Evolutionary conservation across 2,797 vertebrate species (phyloP).

Genomic region (Dendrocincla fuliginosa): DNA sequence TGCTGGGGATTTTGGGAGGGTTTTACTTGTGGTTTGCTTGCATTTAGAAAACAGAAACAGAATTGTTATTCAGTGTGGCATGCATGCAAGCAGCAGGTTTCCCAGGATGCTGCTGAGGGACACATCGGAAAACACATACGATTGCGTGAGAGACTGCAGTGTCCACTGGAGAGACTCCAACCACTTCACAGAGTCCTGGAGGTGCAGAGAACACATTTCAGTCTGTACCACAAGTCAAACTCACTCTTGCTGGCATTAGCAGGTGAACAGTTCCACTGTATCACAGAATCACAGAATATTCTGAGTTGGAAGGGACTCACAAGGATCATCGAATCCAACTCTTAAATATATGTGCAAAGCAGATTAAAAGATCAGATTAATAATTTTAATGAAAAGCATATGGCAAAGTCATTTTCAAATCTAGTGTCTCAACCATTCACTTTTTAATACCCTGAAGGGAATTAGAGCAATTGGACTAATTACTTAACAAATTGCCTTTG

Average conservation of each 20-base stretch:
- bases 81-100: not conserved
- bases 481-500: constrained; percentile 32
- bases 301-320: not conserved
- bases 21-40: not conserved
- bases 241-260: not conserved
- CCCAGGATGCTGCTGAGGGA: not conserved
- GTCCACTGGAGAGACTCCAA: constrained; percentile 16
- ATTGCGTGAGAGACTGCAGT: not conserved
- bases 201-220: not conserved
- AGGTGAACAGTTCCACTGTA: constrained; percentile 8
- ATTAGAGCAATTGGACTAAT: constrained; percentile 16
- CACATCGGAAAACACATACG: not conserved
- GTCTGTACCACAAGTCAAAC: not conserved
- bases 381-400: constrained; percentile 44
- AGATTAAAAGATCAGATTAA: constrained; percentile 51
- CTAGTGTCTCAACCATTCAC: not conserved
- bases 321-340: not conserved
- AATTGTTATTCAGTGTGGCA: not conserved
- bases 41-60: not conserved
- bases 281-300: not conserved
- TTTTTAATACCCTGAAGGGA: constrained; percentile 13
- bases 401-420: constrained; percentile 46
- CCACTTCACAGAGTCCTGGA: not conserved
- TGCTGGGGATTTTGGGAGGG: not conserved
- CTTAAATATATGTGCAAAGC: not conserved